Conservation (phyloP, 2,888 invertebrate species). For the Parnassius smintheus region DNA sequence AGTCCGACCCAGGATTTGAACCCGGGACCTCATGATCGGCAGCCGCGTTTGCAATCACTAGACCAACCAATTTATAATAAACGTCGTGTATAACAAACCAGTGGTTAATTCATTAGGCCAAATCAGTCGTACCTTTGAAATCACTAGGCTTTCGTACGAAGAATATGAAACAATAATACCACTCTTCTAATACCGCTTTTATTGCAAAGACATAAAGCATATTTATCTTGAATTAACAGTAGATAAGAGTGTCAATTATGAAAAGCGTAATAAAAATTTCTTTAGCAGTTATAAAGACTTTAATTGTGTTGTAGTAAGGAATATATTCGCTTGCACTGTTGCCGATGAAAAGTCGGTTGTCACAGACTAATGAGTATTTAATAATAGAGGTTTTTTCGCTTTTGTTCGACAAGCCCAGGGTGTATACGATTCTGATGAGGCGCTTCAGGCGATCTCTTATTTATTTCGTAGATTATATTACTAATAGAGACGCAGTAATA, state of each 20-base stretch:
- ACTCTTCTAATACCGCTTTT: slow-evolving; percentile 18
- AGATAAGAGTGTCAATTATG: slow-evolving; percentile 38
- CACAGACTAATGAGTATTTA: slow-evolving; percentile 69
- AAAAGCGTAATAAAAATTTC: slow-evolving; percentile 28
- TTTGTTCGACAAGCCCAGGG: slow-evolving; percentile 45
- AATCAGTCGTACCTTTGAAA: slow-evolving; percentile 45
- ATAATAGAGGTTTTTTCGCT: slow-evolving; percentile 59
- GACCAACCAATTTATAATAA: no score
- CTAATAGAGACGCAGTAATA: slow-evolving; percentile 25
- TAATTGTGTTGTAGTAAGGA: slow-evolving; percentile 26
- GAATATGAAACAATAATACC: slow-evolving; percentile 20
- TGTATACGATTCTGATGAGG: slow-evolving; percentile 55
- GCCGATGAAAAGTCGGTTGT: slow-evolving; percentile 41
- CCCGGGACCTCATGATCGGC: no score
- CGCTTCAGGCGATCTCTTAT: slow-evolving; percentile 62
- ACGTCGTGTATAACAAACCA: slow-evolving; percentile 35
- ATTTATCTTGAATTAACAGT: slow-evolving; percentile 25
- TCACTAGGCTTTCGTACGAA: slow-evolving; percentile 39
- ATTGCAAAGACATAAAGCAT: slow-evolving; percentile 21
- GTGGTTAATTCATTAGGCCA: slow-evolving; percentile 55
- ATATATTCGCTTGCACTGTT: slow-evolving; percentile 26
- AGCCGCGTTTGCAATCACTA: no score
- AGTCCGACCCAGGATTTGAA: no score
- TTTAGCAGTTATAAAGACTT: slow-evolving; percentile 25
- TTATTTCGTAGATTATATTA: slow-evolving; percentile 46